These are phyloP conservation scores for Ophioderma brevispina DNA, from an alignment of 35 echinoderm and acorn worm genomes.

Conservation along the genomic window DNA sequence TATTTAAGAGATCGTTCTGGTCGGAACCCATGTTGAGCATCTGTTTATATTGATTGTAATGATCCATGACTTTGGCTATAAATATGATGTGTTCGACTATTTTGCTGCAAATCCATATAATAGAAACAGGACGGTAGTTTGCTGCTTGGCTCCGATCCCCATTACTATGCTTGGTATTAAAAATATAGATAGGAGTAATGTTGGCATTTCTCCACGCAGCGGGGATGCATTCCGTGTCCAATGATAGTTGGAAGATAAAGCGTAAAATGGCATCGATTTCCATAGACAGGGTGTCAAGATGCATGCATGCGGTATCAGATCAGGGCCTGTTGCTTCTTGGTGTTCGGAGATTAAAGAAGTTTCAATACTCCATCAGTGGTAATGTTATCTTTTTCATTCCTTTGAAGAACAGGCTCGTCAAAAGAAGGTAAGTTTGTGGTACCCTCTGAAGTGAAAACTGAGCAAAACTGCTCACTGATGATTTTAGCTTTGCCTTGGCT, in stretches of 20 bases:
- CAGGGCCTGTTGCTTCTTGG: conserved; percentile 24
- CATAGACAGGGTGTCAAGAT: background rate
- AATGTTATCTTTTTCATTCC: background rate
- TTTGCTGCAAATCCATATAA: background rate
- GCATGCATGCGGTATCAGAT: background rate
- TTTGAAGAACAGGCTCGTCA: background rate
- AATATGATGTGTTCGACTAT: background rate
- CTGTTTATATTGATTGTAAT: background rate
- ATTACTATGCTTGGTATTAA: background rate
- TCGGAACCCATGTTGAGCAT: background rate
- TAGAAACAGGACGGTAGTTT: too few relatives aligned
- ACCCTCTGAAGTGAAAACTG: too few relatives aligned
- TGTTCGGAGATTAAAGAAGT: background rate
- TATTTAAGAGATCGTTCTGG: background rate
- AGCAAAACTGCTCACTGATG: conserved; percentile 42
- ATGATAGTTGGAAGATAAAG: background rate
- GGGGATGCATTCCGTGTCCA: background rate
- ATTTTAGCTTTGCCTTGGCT: conserved; percentile 30
- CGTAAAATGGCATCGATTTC: background rate
- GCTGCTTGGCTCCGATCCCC: too few relatives aligned
- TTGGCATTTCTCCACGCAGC: background rate
- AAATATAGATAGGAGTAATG: too few relatives aligned
- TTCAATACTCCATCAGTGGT: too few relatives aligned
- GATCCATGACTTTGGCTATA: background rate
- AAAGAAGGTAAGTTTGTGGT: conserved; percentile 19